Evolutionary conservation across 2,113 vertebrate species (phyloP).

Genomic region (Hyla sarda): DNA sequence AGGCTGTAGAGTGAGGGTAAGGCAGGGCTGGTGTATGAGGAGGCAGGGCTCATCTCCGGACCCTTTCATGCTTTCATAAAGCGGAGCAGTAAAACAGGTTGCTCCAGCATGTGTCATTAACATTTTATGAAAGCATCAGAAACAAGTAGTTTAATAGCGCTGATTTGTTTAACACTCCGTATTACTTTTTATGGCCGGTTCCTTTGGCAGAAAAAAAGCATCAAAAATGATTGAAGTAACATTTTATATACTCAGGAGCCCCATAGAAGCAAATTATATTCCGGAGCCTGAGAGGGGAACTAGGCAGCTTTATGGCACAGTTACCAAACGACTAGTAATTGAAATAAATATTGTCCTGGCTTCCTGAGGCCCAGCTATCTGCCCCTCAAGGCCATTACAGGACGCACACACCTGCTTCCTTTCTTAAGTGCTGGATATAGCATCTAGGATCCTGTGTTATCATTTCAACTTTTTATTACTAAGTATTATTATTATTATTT

Average conservation of each 20-base stretch:
- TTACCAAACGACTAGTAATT: slow-evolving; percentile 37
- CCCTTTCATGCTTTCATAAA: slow-evolving; percentile 59
- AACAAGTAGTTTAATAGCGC: slow-evolving; percentile 62
- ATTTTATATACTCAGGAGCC: slow-evolving; percentile 57
- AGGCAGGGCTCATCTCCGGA: slow-evolving; percentile 58
- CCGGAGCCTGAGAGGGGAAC: slow-evolving; percentile 48
- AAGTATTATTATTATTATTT: too few species aligned
- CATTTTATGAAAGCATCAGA: slow-evolving; percentile 65
- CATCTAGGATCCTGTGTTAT: not conserved
- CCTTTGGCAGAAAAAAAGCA: slow-evolving; percentile 66
- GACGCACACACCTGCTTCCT: not conserved
- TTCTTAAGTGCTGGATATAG: not conserved
- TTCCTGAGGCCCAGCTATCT: not conserved
- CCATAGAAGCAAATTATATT: slow-evolving; percentile 56
- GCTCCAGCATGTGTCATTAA: slow-evolving; percentile 59
- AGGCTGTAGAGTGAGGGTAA: not conserved
- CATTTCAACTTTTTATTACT: not conserved
- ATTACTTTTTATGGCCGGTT: slow-evolving; percentile 66
- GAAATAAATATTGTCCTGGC: slow-evolving; percentile 22
- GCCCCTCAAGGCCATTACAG: not conserved
- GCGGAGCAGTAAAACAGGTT: slow-evolving; percentile 55
- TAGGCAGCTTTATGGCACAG: slow-evolving; percentile 39
- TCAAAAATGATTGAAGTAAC: slow-evolving; percentile 47
- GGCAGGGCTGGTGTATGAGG: not conserved
- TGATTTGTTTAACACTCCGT: slow-evolving; percentile 61